phyloP scores from a whole-genome alignment of 2,888 invertebrate genomes.

The Alviniconcha strummeri region DNA sequence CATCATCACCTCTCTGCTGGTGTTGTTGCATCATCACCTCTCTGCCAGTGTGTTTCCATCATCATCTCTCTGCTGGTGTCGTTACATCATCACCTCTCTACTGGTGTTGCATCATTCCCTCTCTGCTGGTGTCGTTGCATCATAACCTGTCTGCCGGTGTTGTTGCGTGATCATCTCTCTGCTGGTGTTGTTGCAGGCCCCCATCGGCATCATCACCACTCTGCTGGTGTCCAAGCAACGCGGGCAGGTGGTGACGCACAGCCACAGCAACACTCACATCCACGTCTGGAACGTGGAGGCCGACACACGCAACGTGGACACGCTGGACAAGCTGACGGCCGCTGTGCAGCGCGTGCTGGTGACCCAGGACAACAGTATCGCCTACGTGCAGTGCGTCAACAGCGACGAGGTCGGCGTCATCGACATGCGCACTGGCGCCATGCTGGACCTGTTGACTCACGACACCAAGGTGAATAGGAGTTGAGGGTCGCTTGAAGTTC shows the following conservation, averaged over 20 bases:
- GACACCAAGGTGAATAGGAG: constrained; percentile 45
- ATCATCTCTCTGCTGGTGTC: too few relatives aligned
- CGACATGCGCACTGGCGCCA: constrained; percentile 66
- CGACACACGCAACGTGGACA: constrained; percentile 31
- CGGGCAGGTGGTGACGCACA: constrained; percentile 64
- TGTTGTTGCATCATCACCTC: too few relatives aligned
- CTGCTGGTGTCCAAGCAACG: constrained; percentile 57
- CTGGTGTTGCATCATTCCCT: too few relatives aligned
- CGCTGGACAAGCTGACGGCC: constrained; percentile 66
- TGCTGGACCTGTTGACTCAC: constrained; percentile 71
- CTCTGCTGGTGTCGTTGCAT: too few relatives aligned
- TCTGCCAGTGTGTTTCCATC: too few relatives aligned
- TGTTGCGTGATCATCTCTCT: too few relatives aligned
- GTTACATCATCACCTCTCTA: too few relatives aligned
- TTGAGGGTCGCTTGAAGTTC: too few relatives aligned
- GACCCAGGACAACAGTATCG: constrained; percentile 55
- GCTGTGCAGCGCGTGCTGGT: constrained; percentile 61
- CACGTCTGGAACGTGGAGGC: constrained; percentile 63
- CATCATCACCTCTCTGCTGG: too few relatives aligned
- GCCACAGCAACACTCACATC: constrained; percentile 53
- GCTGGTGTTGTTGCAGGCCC: constrained; percentile 55
- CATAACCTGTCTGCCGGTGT: too few relatives aligned
- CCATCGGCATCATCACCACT: constrained; percentile 66
- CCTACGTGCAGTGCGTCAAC: constrained; percentile 61
- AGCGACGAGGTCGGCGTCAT: constrained; percentile 71